Evolutionary conservation across 2,113 vertebrate genomes (phyloP).

Genomic region (Phylloscopus trochilus): DNA sequence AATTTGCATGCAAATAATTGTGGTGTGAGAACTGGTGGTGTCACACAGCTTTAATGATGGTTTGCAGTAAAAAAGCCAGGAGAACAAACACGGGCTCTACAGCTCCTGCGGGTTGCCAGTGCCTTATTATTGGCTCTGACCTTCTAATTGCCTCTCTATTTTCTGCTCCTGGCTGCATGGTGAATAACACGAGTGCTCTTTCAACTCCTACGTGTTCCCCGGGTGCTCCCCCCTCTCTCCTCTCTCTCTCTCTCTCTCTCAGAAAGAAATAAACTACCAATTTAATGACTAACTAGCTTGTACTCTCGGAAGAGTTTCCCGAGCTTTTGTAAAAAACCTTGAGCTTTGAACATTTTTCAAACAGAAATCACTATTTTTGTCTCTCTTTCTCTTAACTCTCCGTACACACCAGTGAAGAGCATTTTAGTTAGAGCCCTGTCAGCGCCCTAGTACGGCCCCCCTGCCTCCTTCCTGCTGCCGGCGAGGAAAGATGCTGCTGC

Average conservation of each 20-base stretch:
- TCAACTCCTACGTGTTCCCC: conserved; percentile 19
- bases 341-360: conserved; percentile 45
- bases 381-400: not conserved
- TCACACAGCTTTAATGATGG: not conserved
- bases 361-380: not conserved
- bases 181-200: conserved; percentile 11
- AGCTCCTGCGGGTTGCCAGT: not conserved
- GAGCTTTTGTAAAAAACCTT: not conserved
- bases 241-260: not conserved
- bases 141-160: conserved; percentile 64
- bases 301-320: conserved; percentile 4
- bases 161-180: conserved; percentile 33
- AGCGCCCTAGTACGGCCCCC: not conserved
- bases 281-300: conserved; percentile 49
- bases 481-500: not conserved
- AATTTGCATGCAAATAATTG: conserved; percentile 15
- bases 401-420: not conserved
- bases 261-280: conserved; percentile 51
- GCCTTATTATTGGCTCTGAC: conserved; percentile 52
- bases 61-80: not conserved
- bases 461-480: not conserved
- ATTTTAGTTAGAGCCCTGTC: conserved; percentile 5
- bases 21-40: not conserved
- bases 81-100: conserved; percentile 3
- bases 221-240: not conserved